These are phyloP conservation scores for Python bivittatus DNA, from an alignment of 2,113 vertebrate species.

Conservation along the genomic window DNA sequence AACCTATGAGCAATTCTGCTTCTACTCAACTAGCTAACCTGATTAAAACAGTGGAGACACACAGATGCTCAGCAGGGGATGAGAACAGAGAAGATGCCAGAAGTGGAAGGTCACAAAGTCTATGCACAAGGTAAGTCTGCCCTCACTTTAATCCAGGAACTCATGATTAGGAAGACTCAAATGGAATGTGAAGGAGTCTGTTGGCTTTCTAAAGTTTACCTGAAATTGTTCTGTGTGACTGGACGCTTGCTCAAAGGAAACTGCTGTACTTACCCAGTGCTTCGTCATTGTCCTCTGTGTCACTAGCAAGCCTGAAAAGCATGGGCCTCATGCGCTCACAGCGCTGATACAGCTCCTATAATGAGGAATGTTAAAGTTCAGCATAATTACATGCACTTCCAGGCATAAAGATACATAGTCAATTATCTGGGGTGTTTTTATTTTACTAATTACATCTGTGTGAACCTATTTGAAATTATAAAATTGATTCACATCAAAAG, in stretches of 20 bases:
- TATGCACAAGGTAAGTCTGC: not conserved
- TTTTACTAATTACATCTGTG: not conserved
- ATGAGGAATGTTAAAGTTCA: not conserved
- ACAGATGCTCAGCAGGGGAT: not conserved
- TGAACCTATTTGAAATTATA: not conserved
- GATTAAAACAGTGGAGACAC: not conserved
- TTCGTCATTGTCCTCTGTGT: constrained; percentile 97
- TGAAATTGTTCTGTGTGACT: not conserved
- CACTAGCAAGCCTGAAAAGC: constrained; percentile 91
- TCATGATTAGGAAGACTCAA: not conserved
- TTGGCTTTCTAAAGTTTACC: not conserved
- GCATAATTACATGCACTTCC: not conserved
- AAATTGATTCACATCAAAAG: not conserved
- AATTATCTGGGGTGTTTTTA: not conserved
- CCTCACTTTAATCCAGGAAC: not conserved
- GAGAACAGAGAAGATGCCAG: not conserved
- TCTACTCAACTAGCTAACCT: not conserved
- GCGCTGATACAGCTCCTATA: constrained; percentile 92
- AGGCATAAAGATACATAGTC: too few relatives aligned
- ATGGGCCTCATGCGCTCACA: constrained; percentile 98
- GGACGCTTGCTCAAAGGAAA: not conserved
- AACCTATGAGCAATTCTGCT: not conserved
- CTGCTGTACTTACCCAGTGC: constrained; percentile 81
- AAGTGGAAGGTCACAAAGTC: not conserved
- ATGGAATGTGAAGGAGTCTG: not conserved